phyloP scores from a whole-genome alignment of 1,140 invertebrate species.

The Holcopasites calliopsidis region DNA sequence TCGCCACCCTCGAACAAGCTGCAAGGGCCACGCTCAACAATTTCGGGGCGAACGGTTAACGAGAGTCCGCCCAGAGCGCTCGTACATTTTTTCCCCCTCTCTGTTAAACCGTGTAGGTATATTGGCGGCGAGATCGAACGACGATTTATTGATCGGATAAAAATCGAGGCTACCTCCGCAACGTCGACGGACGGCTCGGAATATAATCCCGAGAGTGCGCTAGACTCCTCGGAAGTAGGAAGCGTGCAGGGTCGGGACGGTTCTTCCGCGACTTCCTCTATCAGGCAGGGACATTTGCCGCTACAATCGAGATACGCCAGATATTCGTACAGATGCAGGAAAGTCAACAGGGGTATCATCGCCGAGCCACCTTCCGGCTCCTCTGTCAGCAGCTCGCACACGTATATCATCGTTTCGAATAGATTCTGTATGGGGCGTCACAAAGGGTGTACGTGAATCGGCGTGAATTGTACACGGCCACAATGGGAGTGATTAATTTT shows the following conservation, averaged over 20 bases:
- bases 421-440: slow-evolving; percentile 81
- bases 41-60: not conserved
- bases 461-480: not conserved
- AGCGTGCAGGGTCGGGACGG: slow-evolving; percentile 10
- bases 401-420: slow-evolving; percentile 87
- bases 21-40: not conserved
- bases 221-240: not conserved
- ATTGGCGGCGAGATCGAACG: not conserved
- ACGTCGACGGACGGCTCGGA: not conserved
- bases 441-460: slow-evolving; percentile 32
- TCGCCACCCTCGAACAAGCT: not conserved
- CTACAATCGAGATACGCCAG: slow-evolving; percentile 85
- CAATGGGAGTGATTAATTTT: slow-evolving; percentile 44
- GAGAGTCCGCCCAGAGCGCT: not conserved
- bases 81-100: not conserved
- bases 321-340: slow-evolving; percentile 85
- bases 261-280: slow-evolving; percentile 31
- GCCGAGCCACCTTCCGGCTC: slow-evolving; percentile 90
- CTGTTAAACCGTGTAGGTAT: not conserved
- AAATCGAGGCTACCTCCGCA: slow-evolving; percentile 39
- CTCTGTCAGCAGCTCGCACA: slow-evolving; percentile 90
- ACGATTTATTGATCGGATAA: slow-evolving; percentile 17
- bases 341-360: slow-evolving; percentile 84
- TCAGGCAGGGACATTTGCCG: slow-evolving; percentile 34
- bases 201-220: slow-evolving; percentile 25